These are phyloP conservation scores for Megalopta genalis DNA, from an alignment of 1,140 invertebrate genomes.

Conservation along the genomic window DNA sequence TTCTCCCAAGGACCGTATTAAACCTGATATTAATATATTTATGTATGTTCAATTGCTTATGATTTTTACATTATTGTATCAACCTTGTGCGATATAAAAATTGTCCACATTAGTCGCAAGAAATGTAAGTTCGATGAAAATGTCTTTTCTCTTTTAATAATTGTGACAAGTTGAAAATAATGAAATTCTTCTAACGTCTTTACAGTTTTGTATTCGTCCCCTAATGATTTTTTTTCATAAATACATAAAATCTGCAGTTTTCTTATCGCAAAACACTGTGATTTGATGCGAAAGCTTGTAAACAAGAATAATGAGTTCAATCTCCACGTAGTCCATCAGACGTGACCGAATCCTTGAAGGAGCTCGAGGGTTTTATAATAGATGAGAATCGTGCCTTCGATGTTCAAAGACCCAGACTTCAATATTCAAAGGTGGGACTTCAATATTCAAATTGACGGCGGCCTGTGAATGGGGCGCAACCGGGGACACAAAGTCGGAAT, in stretches of 20 bases:
- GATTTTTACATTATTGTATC: too few relatives aligned
- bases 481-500: conserved; percentile 10
- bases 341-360: not conserved
- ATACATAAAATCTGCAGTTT: not conserved
- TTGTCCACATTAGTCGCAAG: too few relatives aligned
- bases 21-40: too few relatives aligned
- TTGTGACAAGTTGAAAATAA: too few relatives aligned
- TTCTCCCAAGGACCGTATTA: too few relatives aligned
- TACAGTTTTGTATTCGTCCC: too few relatives aligned
- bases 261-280: not conserved
- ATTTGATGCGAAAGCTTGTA: not conserved
- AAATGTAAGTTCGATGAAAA: too few relatives aligned
- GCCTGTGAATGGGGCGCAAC: not conserved
- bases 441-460: conserved; percentile 50
- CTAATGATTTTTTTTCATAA: too few relatives aligned
- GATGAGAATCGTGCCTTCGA: conserved; percentile 28
- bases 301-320: conserved; percentile 33
- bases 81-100: too few relatives aligned
- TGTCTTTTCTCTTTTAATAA: too few relatives aligned
- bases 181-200: too few relatives aligned
- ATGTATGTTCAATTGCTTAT: too few relatives aligned
- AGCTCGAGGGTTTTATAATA: conserved; percentile 31
- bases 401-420: conserved; percentile 35
- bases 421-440: conserved; percentile 47
- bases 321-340: not conserved